A percentile compares a stretch with the other conserved stretches of the same genome.
phyloP scores from a whole-genome alignment of 2,797 vertebrate species.

The Diplodus sargus region DNA sequence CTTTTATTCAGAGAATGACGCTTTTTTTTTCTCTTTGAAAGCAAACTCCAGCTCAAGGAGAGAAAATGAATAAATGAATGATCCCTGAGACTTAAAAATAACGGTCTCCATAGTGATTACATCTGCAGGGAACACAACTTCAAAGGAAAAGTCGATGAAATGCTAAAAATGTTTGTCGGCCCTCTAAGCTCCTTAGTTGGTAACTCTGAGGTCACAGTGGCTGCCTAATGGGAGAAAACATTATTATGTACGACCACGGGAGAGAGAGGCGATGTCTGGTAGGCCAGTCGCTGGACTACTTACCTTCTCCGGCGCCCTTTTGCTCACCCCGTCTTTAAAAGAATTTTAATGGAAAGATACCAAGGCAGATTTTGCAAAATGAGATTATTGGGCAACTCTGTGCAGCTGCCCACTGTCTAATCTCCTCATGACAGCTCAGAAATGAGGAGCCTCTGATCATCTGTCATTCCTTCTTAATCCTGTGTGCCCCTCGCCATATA shows the following conservation, averaged over 20 bases:
- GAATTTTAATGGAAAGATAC: conserved; percentile 78
- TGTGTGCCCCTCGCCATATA: conserved; percentile 43
- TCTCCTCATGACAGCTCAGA: conserved; percentile 70
- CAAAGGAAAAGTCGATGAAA: conserved; percentile 77
- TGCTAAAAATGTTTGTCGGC: conserved; percentile 66
- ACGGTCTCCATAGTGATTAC: conserved; percentile 50
- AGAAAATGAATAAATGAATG: conserved; percentile 34
- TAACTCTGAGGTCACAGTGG: conserved; percentile 63
- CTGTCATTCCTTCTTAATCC: conserved; percentile 72
- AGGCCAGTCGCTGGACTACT: conserved; percentile 41
- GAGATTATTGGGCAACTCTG: conserved; percentile 67
- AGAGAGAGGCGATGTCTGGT: conserved; percentile 49
- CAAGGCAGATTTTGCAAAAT: conserved; percentile 70
- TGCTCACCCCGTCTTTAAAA: conserved; percentile 56
- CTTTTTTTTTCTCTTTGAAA: conserved; percentile 35
- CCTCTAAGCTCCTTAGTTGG: conserved; percentile 77
- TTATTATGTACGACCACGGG: conserved; percentile 56
- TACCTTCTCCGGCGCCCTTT: conserved; percentile 54
- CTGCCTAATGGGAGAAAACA: conserved; percentile 62
- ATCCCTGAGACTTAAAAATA: conserved; percentile 55
- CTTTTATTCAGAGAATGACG: conserved; percentile 30
- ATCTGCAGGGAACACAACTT: conserved; percentile 64
- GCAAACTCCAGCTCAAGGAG: conserved; percentile 27
- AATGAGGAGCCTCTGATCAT: conserved; percentile 73
- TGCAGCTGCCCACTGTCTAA: conserved; percentile 71